A percentile compares a stretch with the other conserved stretches of the same genome.
Evolutionary conservation across 92 coral and sea anemone species (phyloP).

Genomic region (Muricea muricata): DNA sequence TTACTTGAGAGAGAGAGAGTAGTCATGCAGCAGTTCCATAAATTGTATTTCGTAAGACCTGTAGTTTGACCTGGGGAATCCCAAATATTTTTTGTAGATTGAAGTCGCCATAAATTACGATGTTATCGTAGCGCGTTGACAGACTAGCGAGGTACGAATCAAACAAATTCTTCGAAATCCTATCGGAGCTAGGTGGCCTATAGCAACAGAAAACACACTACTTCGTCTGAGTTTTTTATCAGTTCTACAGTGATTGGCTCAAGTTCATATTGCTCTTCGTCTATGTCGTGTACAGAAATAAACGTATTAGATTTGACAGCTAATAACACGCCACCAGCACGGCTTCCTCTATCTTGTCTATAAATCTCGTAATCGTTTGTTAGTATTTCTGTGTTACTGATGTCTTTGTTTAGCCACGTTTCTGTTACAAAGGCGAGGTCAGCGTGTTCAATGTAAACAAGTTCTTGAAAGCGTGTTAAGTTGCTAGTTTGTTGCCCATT

Average conservation of each 20-base stretch:
- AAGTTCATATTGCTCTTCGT: conserved; percentile 38
- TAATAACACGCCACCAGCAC: conserved; percentile 20
- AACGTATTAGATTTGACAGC: no score
- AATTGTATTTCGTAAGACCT: conserved; percentile 46
- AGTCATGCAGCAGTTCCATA: conserved; percentile 35
- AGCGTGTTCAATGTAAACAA: conserved; percentile 9
- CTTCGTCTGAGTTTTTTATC: neutral
- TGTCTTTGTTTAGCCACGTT: conserved; percentile 47
- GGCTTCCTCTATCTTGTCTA: conserved; percentile 41
- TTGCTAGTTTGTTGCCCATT: neutral
- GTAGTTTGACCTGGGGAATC: conserved; percentile 23
- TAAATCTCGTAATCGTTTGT: conserved; percentile 14
- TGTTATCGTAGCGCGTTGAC: conserved; percentile 34
- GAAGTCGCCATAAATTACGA: conserved; percentile 47
- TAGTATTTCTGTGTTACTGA: conserved; percentile 31
- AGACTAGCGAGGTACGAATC: conserved; percentile 15
- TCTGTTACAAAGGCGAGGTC: conserved; percentile 14
- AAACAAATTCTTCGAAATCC: conserved; percentile 30
- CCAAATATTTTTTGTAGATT: conserved; percentile 54
- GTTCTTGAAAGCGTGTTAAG: neutral
- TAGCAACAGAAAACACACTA: conserved; percentile 29
- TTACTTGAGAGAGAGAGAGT: conserved; percentile 15
- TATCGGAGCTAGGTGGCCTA: conserved; percentile 34
- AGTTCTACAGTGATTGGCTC: neutral
- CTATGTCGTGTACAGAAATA: no score